Evolutionary conservation across 2,888 invertebrate species (phyloP), one percentile per base, ranked within the genome.

Genomic region (Yponomeuta plumbellus): DNA sequence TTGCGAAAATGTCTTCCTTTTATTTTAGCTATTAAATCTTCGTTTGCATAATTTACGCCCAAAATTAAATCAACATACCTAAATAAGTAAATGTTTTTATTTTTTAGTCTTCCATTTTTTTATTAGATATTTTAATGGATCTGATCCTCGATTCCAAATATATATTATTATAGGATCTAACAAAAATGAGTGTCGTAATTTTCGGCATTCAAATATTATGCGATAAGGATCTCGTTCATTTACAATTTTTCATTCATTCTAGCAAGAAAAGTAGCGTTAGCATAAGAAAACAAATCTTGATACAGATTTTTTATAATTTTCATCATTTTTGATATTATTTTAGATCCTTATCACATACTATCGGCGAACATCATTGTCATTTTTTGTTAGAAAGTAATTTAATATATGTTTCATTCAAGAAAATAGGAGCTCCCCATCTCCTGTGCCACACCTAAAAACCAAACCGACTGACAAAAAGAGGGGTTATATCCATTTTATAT

Each of bases 401-500:
- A 34, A 34, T 34, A 34, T 34, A 34, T 34, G 6, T 34, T 34
- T 34, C 34, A 34, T 34, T 34, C 8, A 34, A 34, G 5, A 6
- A 34, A 34, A 34, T 34, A 34, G 34, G 34, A 34, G 34, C 34
- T 34, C 8, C 17, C 44, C 44, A 52, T 17, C 44, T 52, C 44
- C 44, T 17, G 44, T 17, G 17, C 44, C 44, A 52, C 13, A 13
- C 44, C 17, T 17, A 13, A 52, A 34, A 52, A 52, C 13, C 44
- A 52, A 52, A 13, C 44, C 44, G 44, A 52, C 44, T 52, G 44
- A 52, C 44, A 52, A 52, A 52, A 52, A 17, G 13, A 17, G 44
- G 44, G 44, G 39, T 62, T 62, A 26, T 62, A 39, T 62, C 20
- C n/a, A 62, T 39, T 34, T 20, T 26, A 39, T n/a, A 26, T 17